phyloP scores from a whole-genome alignment of 2,113 vertebrate species.

The Petaurus breviceps region DNA sequence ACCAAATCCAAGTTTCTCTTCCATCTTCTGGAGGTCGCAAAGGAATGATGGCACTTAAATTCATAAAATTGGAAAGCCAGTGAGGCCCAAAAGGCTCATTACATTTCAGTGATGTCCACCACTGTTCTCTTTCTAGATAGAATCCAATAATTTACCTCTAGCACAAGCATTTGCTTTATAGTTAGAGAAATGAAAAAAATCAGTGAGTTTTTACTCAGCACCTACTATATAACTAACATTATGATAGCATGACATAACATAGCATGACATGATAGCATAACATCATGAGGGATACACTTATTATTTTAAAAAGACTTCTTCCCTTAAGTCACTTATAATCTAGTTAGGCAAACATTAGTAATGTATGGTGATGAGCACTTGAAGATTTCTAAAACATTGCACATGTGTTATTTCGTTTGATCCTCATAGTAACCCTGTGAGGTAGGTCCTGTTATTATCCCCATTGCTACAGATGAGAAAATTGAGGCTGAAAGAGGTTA shows the following conservation, averaged over 20 bases:
- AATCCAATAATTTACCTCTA: background rate
- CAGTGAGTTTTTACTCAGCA: background rate
- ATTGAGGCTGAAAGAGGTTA: background rate
- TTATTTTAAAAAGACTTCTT: background rate
- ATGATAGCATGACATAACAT: background rate
- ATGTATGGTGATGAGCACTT: background rate
- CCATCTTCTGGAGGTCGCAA: background rate
- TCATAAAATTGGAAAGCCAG: background rate
- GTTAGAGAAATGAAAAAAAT: background rate
- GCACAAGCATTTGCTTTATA: background rate
- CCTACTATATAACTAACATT: background rate
- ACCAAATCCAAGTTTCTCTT: background rate
- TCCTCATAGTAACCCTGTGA: background rate
- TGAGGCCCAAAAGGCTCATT: background rate
- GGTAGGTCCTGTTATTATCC: background rate
- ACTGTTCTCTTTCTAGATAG: background rate
- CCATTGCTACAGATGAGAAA: background rate
- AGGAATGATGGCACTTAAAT: background rate
- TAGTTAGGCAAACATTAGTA: background rate
- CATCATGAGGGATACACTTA: background rate
- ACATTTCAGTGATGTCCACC: background rate
- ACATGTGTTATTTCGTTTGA: background rate
- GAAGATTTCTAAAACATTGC: background rate
- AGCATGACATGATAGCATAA: too few relatives aligned
- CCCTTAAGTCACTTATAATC: background rate